Conservation (phyloP, 1,140 invertebrate species). For the Globodera ellingtonae region DNA sequence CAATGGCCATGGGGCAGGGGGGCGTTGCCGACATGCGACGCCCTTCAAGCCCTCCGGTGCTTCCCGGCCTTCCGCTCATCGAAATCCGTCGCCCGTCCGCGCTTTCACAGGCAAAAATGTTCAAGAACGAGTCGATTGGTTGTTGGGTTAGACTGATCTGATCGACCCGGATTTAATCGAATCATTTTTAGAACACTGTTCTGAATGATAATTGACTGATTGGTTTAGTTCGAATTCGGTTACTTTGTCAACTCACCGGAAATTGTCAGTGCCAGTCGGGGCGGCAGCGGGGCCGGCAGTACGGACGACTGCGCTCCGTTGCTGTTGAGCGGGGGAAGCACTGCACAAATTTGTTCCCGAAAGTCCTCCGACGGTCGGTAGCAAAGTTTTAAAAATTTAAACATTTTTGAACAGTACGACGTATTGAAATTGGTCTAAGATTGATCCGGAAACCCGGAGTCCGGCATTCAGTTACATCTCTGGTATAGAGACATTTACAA, state of each 20-base stretch:
- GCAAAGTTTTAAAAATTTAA: background rate
- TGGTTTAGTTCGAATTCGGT: slow-evolving; percentile 57
- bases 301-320: slow-evolving; percentile 60
- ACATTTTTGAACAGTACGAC: no score
- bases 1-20: slow-evolving; percentile 3
- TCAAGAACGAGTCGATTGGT: background rate
- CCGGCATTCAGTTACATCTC: no score
- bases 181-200: no score
- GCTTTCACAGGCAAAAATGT: slow-evolving; percentile 51
- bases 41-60: slow-evolving; percentile 62
- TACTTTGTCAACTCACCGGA: slow-evolving; percentile 65
- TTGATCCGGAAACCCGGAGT: no score
- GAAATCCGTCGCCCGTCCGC: slow-evolving; percentile 64
- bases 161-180: no score
- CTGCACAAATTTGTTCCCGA: slow-evolving; percentile 51
- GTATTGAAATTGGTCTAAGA: no score
- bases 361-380: slow-evolving; percentile 62
- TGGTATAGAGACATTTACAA: no score
- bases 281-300: slow-evolving; percentile 52
- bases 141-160: slow-evolving; percentile 1
- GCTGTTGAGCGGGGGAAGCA: slow-evolving; percentile 43
- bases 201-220: no score
- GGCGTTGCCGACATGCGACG: slow-evolving; percentile 26
- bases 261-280: slow-evolving; percentile 37
- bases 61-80: slow-evolving; percentile 63